Evolutionary conservation across 2,888 invertebrate species (phyloP), one percentile per base, ranked within the genome.

Genomic region (Aethes cnicana): DNA sequence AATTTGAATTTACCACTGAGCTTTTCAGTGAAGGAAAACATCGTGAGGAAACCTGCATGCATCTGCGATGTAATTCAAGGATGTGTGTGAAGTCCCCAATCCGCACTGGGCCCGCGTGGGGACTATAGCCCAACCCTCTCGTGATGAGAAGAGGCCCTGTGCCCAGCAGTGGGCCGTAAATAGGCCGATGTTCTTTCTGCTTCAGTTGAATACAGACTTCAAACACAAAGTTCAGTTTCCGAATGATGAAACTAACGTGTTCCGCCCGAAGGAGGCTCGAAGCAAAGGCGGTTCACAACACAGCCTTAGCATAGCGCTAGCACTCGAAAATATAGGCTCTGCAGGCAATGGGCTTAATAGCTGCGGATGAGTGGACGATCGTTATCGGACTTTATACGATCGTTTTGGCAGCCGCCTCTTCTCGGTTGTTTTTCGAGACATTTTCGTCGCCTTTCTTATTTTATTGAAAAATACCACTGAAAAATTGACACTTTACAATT

Each of bases 321-420:
- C 44, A 54, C 47, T 46, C 66, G 70, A 71, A 78, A 77, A 79
- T 78, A 77, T 77, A 77, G 77, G 73, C 69, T 68, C 61, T 58
- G 68, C 67, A 66, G 64, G 73, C 74, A 77, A 79, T 79, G 76
- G 77, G 66, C 69, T 68, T 66, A 67, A 74, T 73, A 68, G 66
- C 69, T 66, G 64, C 63, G 66, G 74, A 76, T 72, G 72, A 76
- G 72, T 72, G 70, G 69, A 65, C 71, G 71, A 63, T 66, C 68
- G 70, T 74, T 76, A 72, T 69, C 63, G 62, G 62, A 68, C 50
- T 69, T 75, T 73, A 74, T 65, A 63, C 55, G 64, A 62, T 60
- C 67, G 57, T 68, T 70, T 66, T 57, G 57, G 63, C 50, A 54
- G 57, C 58, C 56, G 47, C 49, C 35, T 56, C 36, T 28, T 23